Base-by-base conservation (phyloP, 2,888 invertebrate genomes). In the Stratiomys singularior region DNA sequence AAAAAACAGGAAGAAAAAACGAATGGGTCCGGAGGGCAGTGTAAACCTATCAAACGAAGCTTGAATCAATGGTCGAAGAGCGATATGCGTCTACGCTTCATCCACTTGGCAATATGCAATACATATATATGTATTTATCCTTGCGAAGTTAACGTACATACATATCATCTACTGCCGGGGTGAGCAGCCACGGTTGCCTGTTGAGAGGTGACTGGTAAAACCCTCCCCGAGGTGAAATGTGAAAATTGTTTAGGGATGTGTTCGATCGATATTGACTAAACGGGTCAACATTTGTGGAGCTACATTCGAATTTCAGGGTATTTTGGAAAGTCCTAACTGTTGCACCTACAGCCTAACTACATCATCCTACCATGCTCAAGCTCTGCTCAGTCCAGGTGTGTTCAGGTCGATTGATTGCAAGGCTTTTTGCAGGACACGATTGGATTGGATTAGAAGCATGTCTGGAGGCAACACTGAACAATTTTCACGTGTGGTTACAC, bases 221-320 rank as follows among this genome's bases (percentile, higher is more conserved):
- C 7, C 52, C 15, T 52, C 52, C 52, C 52, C 25, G 60, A 60
- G 60, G 23, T 60, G 25, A 23, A 60, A 60, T 60, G 18, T 25
- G 60, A 60, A 60, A 25, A 60, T 60, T 60, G 60, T 23, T 60
- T 23, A 18, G 60, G 60, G 25, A 11, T 21, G 21, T 60, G 0
- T 60, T 60, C 60, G 60, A 60, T 60, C 60, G 60, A 60, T 60
- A 60, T 25, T 60, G 21, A 25, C 60, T 60, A 60, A 25, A 60
- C 18, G 60, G 60, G 5, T 25, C 18, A 21, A 11, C 23, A 21
- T 56, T 11, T 56, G n/a, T 18, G 56, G n/a, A 56, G 56, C n/a
- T n/a, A n/a, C 56, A n/a, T 7, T 18, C 1, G 56, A n/a, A 56
- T 60, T 60, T 60, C 15, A 15, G 25, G 11, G 15, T 13, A 2